Evolutionary conservation across 35 echinoderm and acorn worm species (phyloP), one percentile per base, ranked within the genome.

Genomic region (Ophioderma brevispina): DNA sequence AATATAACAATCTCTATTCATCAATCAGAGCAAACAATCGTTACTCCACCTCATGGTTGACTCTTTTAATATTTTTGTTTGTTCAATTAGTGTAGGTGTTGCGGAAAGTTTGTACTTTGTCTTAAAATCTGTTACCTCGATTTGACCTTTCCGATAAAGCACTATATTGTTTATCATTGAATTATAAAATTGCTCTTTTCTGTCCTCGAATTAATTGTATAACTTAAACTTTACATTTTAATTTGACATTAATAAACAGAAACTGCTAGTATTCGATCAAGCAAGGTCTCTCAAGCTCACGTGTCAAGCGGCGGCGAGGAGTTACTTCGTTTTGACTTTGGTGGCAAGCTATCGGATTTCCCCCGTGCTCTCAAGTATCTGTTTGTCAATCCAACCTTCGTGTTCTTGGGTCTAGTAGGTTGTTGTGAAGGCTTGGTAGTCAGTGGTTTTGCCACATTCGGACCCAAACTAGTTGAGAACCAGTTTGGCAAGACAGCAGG

Each of bases 381-480:
- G 13, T 31, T 94, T 10, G 49, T 86, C 35, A 94, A 94, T 77
- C 93, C 93, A 10, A 86, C 93, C 18, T 94, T 81, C 84, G 80
- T 94, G 35, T 90, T 43, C 35, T 78, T 78, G 11, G 85, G 55
- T 0, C 33, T 94, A 39, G 93, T 87, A 11, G 87, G 81, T 6
- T 90, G 93, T 30, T 63, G 87, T 21, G 87, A 90, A 17, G 40
- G 82, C 0, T 81, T 94, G 37, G 63, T 94, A 32, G 55, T 94
- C 31, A 81, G 76, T 32, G 87, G 88, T 1, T 94, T 90, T 64
- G 82, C 88, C 0, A 82, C 89, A 15, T 94, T 94, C 33, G 64
- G 84, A 35, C 93, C 93, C 0, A 94, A 94, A 46, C 82, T 94
- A 77, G 55, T 94, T n/a, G 93, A 86, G 52, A 94, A 90, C 55